These are phyloP conservation scores for Hippocampus zosterae DNA, from an alignment of 2,113 vertebrate genomes.

Conservation along the genomic window DNA sequence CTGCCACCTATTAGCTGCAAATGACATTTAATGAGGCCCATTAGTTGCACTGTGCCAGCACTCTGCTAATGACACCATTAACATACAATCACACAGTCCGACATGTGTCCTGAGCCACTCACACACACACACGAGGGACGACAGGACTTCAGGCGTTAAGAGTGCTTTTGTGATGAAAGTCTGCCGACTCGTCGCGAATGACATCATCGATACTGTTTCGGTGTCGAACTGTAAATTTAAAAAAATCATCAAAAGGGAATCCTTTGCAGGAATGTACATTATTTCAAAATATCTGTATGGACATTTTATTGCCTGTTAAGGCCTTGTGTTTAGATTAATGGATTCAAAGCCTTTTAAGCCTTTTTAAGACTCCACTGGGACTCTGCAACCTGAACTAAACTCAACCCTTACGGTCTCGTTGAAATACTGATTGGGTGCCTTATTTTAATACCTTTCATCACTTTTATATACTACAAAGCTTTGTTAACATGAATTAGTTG, in stretches of 20 bases:
- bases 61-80: slow-evolving; percentile 61
- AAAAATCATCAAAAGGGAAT: background rate
- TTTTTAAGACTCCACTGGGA: too few relatives aligned
- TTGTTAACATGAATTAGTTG: slow-evolving; percentile 32
- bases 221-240: too few relatives aligned
- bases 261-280: background rate
- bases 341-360: too few relatives aligned
- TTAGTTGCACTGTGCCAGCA: slow-evolving; percentile 60
- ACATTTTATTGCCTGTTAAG: too few relatives aligned
- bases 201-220: too few relatives aligned
- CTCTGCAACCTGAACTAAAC: background rate
- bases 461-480: slow-evolving; percentile 37
- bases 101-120: slow-evolving; percentile 19
- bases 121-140: background rate
- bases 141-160: too few relatives aligned
- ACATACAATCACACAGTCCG: slow-evolving; percentile 37
- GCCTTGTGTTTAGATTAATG: too few relatives aligned
- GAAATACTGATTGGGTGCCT: background rate
- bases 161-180: too few relatives aligned
- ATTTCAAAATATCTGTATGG: too few relatives aligned
- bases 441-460: background rate
- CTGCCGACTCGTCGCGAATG: too few relatives aligned
- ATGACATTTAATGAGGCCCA: slow-evolving; percentile 78
- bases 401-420: background rate
- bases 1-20: slow-evolving; percentile 73